phyloP scores from a whole-genome alignment of 2,888 invertebrate species.

The Latheticus oryzae region DNA sequence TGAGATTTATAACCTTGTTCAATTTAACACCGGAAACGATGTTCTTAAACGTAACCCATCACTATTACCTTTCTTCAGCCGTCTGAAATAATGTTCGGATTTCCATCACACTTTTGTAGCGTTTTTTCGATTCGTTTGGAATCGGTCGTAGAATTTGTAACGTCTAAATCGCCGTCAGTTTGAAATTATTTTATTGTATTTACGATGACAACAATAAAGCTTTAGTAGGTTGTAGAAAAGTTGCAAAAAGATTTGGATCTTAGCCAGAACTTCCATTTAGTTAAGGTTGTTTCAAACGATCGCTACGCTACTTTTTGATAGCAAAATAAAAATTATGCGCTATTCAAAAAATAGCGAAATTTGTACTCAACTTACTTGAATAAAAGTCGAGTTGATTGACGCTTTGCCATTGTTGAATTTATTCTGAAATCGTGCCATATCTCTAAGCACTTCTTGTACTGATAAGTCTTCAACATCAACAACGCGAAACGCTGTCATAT shows the following conservation, averaged over 20 bases:
- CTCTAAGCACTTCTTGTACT: constrained; percentile 76
- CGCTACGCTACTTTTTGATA: constrained; percentile 1
- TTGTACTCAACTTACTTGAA: constrained; percentile 60
- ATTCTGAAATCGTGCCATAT: constrained; percentile 76
- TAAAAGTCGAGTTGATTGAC: constrained; percentile 60
- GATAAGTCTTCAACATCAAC: constrained; percentile 76
- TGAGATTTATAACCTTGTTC: constrained; percentile 43
- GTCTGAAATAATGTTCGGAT: not conserved
- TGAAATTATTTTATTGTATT: too few species aligned
- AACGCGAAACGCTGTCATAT: constrained; percentile 80
- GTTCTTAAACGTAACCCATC: constrained; percentile 26
- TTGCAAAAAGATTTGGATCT: constrained; percentile 38
- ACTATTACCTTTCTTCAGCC: constrained; percentile 16
- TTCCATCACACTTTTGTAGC: not conserved
- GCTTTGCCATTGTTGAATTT: constrained; percentile 48
- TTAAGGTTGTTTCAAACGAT: too few species aligned
- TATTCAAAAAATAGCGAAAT: constrained; percentile 4
- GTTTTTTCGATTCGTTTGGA: too few species aligned
- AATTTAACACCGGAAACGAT: constrained; percentile 40
- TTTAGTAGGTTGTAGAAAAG: constrained; percentile 32
- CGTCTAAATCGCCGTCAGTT: too few species aligned
- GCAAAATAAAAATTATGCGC: too few species aligned
- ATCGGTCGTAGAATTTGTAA: too few species aligned
- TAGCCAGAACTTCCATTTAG: constrained; percentile 41
- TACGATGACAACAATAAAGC: constrained; percentile 38